Percentiles rank a stretch among this genome's conserved stretches.
Conservation (phyloP, 2,113 vertebrate genomes). For the Mus musculus region DNA sequence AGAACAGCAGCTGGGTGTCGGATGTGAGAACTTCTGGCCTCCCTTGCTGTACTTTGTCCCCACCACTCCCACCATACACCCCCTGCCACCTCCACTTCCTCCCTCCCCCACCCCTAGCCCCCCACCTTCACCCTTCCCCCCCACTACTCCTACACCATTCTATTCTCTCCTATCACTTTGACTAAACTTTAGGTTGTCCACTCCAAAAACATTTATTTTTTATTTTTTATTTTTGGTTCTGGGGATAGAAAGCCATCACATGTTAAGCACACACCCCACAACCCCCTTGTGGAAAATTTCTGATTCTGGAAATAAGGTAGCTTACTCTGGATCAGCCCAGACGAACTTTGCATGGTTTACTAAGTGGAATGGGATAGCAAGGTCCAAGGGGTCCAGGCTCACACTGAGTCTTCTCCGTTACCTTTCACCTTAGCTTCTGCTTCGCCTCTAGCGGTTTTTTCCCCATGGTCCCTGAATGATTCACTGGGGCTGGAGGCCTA, state of each 20-base stretch:
- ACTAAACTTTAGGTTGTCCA: background rate
- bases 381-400: background rate
- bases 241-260: background rate
- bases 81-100: background rate
- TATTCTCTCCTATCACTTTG: background rate
- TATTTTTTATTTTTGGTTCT: background rate
- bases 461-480: no score
- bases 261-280: background rate
- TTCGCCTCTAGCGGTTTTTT: background rate
- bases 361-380: background rate
- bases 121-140: background rate
- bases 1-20: fast-evolving
- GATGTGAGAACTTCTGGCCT: background rate
- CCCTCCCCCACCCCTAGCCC: fast-evolving
- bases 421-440: no score
- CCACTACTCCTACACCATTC: background rate
- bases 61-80: background rate
- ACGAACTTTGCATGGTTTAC: background rate
- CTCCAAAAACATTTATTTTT: background rate
- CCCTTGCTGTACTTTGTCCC: background rate
- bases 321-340: background rate
- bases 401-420: background rate
- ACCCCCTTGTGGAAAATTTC: background rate
- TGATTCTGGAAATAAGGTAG: background rate
- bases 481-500: background rate